These are phyloP conservation scores for Drosophila pseudoananassae DNA, from an alignment of 1,140 invertebrate genomes.

Conservation along the genomic window DNA sequence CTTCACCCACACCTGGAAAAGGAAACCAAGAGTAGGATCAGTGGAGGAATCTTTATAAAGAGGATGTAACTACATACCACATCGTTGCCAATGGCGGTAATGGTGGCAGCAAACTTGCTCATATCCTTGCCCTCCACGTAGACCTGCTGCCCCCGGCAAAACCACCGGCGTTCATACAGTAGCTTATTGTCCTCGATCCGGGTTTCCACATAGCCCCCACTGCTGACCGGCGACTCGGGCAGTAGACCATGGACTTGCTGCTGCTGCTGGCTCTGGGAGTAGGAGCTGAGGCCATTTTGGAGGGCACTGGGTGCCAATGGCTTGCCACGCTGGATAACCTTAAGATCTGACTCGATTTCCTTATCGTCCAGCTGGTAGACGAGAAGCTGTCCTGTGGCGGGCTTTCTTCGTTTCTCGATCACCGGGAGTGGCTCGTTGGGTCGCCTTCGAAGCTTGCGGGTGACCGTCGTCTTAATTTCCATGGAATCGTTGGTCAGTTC, in stretches of 20 bases:
- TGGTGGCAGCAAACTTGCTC: constrained; percentile 92
- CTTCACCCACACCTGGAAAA: constrained; percentile 94
- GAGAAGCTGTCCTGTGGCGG: constrained; percentile 90
- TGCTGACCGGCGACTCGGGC: constrained; percentile 56
- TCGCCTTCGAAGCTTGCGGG: constrained; percentile 94
- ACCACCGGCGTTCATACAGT: constrained; percentile 97
- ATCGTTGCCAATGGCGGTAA: constrained; percentile 94
- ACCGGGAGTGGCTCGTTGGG: constrained; percentile 97
- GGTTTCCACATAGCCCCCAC: constrained; percentile 88
- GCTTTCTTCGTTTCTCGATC: constrained; percentile 92
- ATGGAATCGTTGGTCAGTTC: constrained; percentile 94
- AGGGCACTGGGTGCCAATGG: constrained; percentile 68
- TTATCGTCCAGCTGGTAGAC: constrained; percentile 94
- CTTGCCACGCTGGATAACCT: constrained; percentile 91
- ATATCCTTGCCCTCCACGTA: constrained; percentile 95
- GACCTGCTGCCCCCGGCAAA: constrained; percentile 95
- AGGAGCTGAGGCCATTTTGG: constrained; percentile 72
- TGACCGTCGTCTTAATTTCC: constrained; percentile 91
- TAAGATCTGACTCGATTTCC: constrained; percentile 94
- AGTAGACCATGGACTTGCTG: constrained; percentile 54
- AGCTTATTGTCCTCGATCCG: constrained; percentile 97
- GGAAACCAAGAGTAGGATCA: background rate
- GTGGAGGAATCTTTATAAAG: background rate
- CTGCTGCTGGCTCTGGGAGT: constrained; percentile 51
- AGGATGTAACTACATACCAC: constrained; percentile 87